These are phyloP conservation scores for Odontomachus brunneus DNA, from an alignment of 1,140 invertebrate genomes.

Conservation along the genomic window DNA sequence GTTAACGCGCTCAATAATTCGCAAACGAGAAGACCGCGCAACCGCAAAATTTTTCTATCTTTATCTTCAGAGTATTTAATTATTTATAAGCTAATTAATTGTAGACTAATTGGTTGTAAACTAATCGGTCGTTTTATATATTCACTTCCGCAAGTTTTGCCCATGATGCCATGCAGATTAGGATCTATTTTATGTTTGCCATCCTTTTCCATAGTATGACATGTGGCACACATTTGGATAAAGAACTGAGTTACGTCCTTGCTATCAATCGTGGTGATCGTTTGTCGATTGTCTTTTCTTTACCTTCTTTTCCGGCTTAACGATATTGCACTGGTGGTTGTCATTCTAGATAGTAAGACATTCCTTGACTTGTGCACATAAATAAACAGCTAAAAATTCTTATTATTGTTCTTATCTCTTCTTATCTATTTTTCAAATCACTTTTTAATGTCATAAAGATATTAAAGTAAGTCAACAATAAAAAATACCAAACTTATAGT, in stretches of 20 bases:
- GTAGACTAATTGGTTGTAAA: not conserved
- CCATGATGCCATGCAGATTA: slow-evolving; percentile 77
- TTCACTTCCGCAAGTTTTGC: slow-evolving; percentile 75
- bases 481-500: too few relatives aligned
- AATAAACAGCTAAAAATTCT: too few relatives aligned
- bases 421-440: too few relatives aligned
- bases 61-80: not conserved
- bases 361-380: too few relatives aligned
- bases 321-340: too few relatives aligned
- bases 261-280: too few relatives aligned
- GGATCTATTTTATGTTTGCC: slow-evolving; percentile 78
- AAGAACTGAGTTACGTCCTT: slow-evolving; percentile 65
- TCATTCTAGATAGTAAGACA: too few relatives aligned
- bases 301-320: not conserved
- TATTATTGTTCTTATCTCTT: too few relatives aligned
- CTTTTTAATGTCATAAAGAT: too few relatives aligned
- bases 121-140: not conserved
- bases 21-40: too few relatives aligned
- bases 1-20: not conserved
- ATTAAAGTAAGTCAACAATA: too few relatives aligned
- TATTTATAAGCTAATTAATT: not conserved
- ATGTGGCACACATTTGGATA: slow-evolving; percentile 74
- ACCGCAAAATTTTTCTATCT: not conserved
- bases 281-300: not conserved
- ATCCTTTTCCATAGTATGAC: slow-evolving; percentile 71